Evolutionary conservation across 2,113 vertebrate genomes (phyloP), one percentile per base, ranked within the genome.

Genomic region (Tinamus guttatus): DNA sequence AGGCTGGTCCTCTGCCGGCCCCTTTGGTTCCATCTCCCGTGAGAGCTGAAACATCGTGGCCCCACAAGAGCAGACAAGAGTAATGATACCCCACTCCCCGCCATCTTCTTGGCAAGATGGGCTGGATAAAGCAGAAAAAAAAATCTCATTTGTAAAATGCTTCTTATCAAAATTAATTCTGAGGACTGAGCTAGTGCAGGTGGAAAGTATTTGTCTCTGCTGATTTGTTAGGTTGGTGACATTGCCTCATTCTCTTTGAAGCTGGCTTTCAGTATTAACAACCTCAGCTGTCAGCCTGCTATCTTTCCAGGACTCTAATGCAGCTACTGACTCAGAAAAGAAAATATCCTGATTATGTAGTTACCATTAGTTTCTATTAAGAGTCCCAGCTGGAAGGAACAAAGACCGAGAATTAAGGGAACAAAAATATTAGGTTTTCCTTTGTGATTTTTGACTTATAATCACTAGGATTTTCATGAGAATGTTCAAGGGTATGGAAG

Each of bases 21-120:
- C 12, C 49, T 95, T 89, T 96, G 94, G 92, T 96, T 96, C 79
- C 67, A 96, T 90, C 92, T 89, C 65, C 90, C 59, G 82, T 83
- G 86, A 97, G 76, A 94, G 20, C 32, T 90, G 73, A 94, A 93
- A 92, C 76, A 56, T 56, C 67, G 90, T 19, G 65, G 56, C 45
- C 81, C 76, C 77, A 91, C 56, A 90, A 94, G 56, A 84, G 56
- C 8, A 73, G 91, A 78, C 75, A 62, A 84, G 75, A 85, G 84
- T 89, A 89, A 85, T 47, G 36, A 22, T 76, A 65, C 19, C 54
- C 27, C 30, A 9, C 16, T 18, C 54, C 6, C 9, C 28, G 11
- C 30, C 34, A 34, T 80, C 19, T 14, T 51, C 62, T 47, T 16
- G 58, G 51, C 56, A n/a, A 76, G 28, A 14, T 74, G 85, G 73